Percentiles rank a stretch among this genome's conserved stretches.
phyloP scores from a whole-genome alignment of 2,888 invertebrate species.

The Helleia helle region DNA sequence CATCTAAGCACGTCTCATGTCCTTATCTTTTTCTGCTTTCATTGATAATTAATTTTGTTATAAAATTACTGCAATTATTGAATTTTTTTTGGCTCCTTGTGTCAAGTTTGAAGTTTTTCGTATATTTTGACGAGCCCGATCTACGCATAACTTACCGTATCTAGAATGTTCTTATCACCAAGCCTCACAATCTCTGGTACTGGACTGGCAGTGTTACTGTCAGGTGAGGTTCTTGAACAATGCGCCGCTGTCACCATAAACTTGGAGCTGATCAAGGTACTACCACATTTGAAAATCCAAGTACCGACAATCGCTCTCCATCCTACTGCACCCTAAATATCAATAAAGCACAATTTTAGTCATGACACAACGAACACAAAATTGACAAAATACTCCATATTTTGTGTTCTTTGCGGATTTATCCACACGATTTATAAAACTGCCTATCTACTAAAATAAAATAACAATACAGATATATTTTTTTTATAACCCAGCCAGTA shows the following conservation, averaged over 20 bases:
- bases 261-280: slow-evolving; percentile 72
- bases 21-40: too few species aligned
- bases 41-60: too few species aligned
- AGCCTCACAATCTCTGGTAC: slow-evolving; percentile 33
- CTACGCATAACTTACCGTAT: not conserved
- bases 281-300: slow-evolving; percentile 69
- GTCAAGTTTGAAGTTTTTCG: not conserved
- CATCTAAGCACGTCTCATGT: too few species aligned
- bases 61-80: too few species aligned
- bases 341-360: not conserved
- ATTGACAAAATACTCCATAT: too few species aligned
- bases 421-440: too few species aligned
- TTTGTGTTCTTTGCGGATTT: too few species aligned
- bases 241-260: slow-evolving; percentile 79
- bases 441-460: too few species aligned
- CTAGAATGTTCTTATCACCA: slow-evolving; percentile 25
- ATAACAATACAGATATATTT: too few species aligned
- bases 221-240: slow-evolving; percentile 41
- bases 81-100: not conserved
- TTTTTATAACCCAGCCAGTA: too few species aligned
- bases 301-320: slow-evolving; percentile 26
- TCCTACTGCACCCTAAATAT: slow-evolving; percentile 31
- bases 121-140: not conserved
- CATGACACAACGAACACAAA: too few species aligned
- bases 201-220: slow-evolving; percentile 23